A percentile compares a stretch with the other conserved stretches of the same genome.
Evolutionary conservation across 2,797 vertebrate genomes (phyloP).

Genomic region (Rhyacichthys aspro): DNA sequence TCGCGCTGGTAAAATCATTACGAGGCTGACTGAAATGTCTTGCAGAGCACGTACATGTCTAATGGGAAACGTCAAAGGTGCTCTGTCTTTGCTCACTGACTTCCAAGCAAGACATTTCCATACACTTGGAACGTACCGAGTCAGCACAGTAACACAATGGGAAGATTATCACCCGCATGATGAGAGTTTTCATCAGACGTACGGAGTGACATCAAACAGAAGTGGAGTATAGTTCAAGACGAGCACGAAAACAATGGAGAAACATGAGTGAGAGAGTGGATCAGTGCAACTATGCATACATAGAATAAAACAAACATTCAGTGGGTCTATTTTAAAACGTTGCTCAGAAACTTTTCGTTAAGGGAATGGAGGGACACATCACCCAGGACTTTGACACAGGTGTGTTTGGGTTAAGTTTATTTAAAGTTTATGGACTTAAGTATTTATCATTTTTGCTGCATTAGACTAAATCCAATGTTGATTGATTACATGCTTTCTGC

Average conservation of each 20-base stretch:
- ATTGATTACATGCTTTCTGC: too few relatives aligned
- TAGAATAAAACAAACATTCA: too few relatives aligned
- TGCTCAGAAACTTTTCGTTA: too few relatives aligned
- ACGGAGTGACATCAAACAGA: slow-evolving; percentile 62
- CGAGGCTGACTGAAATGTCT: slow-evolving; percentile 63
- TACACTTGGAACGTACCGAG: slow-evolving; percentile 43
- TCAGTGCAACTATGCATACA: too few relatives aligned
- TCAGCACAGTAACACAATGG: slow-evolving; percentile 42
- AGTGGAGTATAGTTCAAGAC: slow-evolving; percentile 41
- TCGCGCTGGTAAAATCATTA: slow-evolving; percentile 75
- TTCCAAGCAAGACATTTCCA: slow-evolving; percentile 58
- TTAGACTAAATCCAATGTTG: too few relatives aligned
- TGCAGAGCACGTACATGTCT: slow-evolving; percentile 69
- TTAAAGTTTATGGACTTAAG: too few relatives aligned
- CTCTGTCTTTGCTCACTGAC: slow-evolving; percentile 68
- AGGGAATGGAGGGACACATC: too few relatives aligned
- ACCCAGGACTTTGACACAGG: too few relatives aligned
- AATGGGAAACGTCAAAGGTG: slow-evolving; percentile 68
- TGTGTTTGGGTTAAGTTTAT: too few relatives aligned
- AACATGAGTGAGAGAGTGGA: slow-evolving; percentile 2
- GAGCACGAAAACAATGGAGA: slow-evolving; percentile 32
- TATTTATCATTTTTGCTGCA: too few relatives aligned
- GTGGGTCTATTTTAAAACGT: too few relatives aligned
- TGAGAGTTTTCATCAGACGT: slow-evolving; percentile 52
- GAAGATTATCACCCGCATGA: slow-evolving; percentile 63